Conservation (phyloP, 2,797 vertebrate genomes). For the Paguma larvata region DNA sequence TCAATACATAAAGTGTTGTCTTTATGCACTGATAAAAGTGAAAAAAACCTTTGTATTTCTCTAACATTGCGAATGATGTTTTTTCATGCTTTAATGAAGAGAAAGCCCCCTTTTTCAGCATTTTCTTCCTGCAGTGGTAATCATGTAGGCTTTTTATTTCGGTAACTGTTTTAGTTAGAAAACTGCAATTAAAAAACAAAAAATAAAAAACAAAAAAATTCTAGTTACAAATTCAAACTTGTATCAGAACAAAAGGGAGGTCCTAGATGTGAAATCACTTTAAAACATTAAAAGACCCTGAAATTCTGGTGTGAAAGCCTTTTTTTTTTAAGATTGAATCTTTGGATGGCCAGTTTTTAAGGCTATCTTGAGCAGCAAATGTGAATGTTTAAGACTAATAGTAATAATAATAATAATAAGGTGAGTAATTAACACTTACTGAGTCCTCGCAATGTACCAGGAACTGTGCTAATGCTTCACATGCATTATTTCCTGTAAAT, state of each 20-base stretch:
- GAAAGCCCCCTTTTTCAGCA: background rate
- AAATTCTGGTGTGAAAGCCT: background rate
- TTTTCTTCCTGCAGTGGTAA: slow-evolving; percentile 17
- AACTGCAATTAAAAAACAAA: background rate
- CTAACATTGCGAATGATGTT: background rate
- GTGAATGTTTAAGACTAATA: background rate
- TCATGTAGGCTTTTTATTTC: background rate
- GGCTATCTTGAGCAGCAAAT: background rate
- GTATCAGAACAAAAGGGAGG: background rate
- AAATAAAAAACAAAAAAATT: background rate
- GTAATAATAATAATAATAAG: no score
- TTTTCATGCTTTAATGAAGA: background rate
- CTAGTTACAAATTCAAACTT: background rate
- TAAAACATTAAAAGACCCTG: background rate
- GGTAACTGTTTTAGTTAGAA: background rate
- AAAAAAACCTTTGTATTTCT: slow-evolving; percentile 22
- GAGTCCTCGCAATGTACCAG: background rate
- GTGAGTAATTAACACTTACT: background rate
- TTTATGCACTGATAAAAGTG: slow-evolving; percentile 18
- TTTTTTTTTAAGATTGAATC: background rate
- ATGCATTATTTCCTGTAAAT: slow-evolving; percentile 25
- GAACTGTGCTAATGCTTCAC: background rate
- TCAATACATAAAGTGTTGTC: background rate
- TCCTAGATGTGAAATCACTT: slow-evolving; percentile 19
- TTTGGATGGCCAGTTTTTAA: background rate